phyloP scores from a whole-genome alignment of 2,113 vertebrate genomes.

The Archocentrus centrarchus region DNA sequence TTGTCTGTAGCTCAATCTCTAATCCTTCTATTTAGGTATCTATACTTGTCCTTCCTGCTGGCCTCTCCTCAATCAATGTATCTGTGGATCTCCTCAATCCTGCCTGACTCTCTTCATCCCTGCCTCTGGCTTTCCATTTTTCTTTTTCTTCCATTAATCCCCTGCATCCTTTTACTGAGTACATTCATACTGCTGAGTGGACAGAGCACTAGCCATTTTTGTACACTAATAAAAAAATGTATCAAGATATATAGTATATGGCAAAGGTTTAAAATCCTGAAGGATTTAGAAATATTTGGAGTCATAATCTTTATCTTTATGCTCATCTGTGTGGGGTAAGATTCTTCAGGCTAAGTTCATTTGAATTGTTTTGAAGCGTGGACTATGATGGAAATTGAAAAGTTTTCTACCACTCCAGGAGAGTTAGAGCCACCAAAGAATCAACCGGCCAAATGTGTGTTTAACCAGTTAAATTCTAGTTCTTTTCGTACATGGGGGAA shows the following conservation, averaged over 20 bases:
- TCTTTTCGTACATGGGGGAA: neutral
- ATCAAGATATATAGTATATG: neutral
- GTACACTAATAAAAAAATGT: neutral
- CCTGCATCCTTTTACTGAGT: neutral
- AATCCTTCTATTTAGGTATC: conserved; percentile 17
- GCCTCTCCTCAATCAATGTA: conserved; percentile 8
- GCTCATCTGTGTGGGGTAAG: neutral
- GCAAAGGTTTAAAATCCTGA: neutral
- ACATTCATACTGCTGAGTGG: neutral
- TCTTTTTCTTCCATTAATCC: conserved; percentile 16
- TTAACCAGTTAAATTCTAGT: neutral
- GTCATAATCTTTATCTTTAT: neutral
- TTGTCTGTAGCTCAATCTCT: neutral
- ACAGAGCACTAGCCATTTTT: neutral
- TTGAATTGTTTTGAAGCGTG: neutral
- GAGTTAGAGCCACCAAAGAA: neutral
- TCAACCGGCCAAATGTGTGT: neutral
- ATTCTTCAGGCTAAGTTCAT: no score
- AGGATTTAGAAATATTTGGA: neutral
- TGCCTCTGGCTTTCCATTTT: conserved; percentile 26
- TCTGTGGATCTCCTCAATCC: conserved; percentile 4
- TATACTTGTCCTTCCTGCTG: conserved; percentile 9
- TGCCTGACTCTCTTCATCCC: neutral
- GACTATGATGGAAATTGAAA: neutral
- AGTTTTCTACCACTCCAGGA: neutral